phyloP scores from a whole-genome alignment of 1,140 invertebrate species.

The Drosophila pectinifera region DNA sequence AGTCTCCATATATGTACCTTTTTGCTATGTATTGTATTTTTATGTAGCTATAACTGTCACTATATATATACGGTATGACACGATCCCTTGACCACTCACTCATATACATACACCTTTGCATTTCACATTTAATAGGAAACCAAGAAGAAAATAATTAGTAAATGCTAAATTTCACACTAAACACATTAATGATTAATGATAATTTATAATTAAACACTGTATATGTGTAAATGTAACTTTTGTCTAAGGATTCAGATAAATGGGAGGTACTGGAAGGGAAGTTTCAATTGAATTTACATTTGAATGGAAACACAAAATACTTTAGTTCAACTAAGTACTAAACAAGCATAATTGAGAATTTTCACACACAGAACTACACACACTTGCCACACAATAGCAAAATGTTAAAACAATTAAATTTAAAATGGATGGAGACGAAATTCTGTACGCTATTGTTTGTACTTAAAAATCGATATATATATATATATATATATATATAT shows the following conservation, averaged over 20 bases:
- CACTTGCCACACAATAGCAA: constrained; percentile 56
- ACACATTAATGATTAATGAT: constrained; percentile 38
- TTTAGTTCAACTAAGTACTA: constrained; percentile 46
- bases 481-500: constrained; percentile 25
- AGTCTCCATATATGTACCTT: constrained; percentile 70
- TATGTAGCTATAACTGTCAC: constrained; percentile 53
- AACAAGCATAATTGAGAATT: constrained; percentile 22
- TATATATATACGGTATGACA: constrained; percentile 39
- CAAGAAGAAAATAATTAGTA: constrained; percentile 8
- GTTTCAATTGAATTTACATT: constrained; percentile 67
- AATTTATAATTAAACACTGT: constrained; percentile 59
- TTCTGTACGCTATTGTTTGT: constrained; percentile 76
- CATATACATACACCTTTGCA: constrained; percentile 25
- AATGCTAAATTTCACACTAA: constrained; percentile 39
- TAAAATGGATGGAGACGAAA: constrained; percentile 43
- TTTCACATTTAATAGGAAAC: constrained; percentile 34
- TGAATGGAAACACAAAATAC: constrained; percentile 38
- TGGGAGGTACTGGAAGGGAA: constrained; percentile 19
- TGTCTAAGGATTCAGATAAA: constrained; percentile 48
- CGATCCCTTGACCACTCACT: constrained; percentile 11
- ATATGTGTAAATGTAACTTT: constrained; percentile 72
- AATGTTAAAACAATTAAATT: constrained; percentile 59
- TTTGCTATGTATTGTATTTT: constrained; percentile 71
- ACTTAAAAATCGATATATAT: constrained; percentile 61
- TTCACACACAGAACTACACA: constrained; percentile 24